Base-by-base conservation (phyloP, 2,797 vertebrate species). In the Anisognathus igniventris region DNA sequence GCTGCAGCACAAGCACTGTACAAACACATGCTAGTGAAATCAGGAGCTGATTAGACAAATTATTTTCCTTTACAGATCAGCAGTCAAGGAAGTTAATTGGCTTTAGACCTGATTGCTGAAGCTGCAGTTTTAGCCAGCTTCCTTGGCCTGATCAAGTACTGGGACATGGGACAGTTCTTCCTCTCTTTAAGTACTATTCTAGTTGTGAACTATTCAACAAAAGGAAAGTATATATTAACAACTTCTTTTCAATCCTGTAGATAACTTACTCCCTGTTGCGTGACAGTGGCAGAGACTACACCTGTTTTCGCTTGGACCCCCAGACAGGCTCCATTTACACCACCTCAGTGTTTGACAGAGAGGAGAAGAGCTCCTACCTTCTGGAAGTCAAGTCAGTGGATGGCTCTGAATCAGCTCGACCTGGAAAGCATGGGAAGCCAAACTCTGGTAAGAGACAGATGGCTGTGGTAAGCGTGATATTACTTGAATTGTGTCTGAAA, bases 311-410 rank as follows among this genome's bases (percentile, higher is more conserved):
- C 47, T 97, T 99, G 42, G 98, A 99, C 90, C 96, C 98, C 1
- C 98, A 98, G 88, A 97, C 98, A 64, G 99, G 99, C 60, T 98
- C 98, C 79, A 98, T 99, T 95, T 98, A 98, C 94, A 98, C 98
- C 4, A 96, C 98, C 75, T 96, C 98, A 1, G 98, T 98, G 95
- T 99, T 99, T 95, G 99, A 99, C 86, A 98, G 98, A 12, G 99
- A 99, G 93, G 98, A 98, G 79, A 99, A 98, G 88, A 98, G 98
- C 28, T 99, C 98, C 2, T 99, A 99, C 93, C 98, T 99, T 35
- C 91, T 99, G 81, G 99, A 99, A 97, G 98, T 99, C 65, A 98
- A 98, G 93, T 99, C 98, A 31, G 95, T 98, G 81, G 98, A 99
- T 57, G 97, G 98, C 10, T 98, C 98, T 97, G 99, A 99, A 92